phyloP scores from a whole-genome alignment of 1,140 invertebrate genomes.

The Cydia splendana region DNA sequence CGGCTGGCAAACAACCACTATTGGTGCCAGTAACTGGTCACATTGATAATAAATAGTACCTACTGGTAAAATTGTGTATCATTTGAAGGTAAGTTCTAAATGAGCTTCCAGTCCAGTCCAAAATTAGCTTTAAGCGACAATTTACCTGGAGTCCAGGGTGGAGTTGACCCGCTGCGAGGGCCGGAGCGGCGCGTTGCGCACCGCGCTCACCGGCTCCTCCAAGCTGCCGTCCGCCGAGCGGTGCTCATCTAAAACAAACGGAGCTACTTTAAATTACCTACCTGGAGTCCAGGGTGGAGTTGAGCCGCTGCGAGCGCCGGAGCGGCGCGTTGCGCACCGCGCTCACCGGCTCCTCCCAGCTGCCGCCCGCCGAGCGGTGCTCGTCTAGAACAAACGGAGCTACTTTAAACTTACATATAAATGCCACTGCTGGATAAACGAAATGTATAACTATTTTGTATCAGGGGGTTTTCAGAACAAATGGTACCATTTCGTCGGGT shows the following conservation, averaged over 20 bases:
- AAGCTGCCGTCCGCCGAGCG: slow-evolving; percentile 74
- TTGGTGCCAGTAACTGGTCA: background rate
- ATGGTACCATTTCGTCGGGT: too few relatives aligned
- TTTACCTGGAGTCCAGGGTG: slow-evolving; percentile 72
- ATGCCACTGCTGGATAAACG: background rate
- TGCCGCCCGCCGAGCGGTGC: slow-evolving; percentile 74
- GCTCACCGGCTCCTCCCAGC: slow-evolving; percentile 77
- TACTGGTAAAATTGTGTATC: too few relatives aligned
- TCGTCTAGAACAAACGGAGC: slow-evolving; percentile 58
- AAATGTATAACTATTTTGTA: background rate
- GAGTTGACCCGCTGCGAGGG: slow-evolving; percentile 72
- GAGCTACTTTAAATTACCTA: slow-evolving; percentile 37
- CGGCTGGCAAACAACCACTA: too few relatives aligned
- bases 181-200: slow-evolving; percentile 68
- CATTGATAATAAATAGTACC: too few relatives aligned
- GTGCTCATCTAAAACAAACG: slow-evolving; percentile 67
- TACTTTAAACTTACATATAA: background rate
- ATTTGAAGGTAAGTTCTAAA: too few relatives aligned
- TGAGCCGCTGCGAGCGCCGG: slow-evolving; percentile 69
- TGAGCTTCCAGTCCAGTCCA: too few relatives aligned
- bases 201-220: slow-evolving; percentile 76
- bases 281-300: slow-evolving; percentile 75
- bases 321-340: slow-evolving; percentile 71
- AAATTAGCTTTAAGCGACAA: background rate
- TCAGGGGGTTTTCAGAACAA: too few relatives aligned